These are phyloP conservation scores for Charaxes varanes DNA, from an alignment of 1,140 invertebrate species.

Conservation along the genomic window DNA sequence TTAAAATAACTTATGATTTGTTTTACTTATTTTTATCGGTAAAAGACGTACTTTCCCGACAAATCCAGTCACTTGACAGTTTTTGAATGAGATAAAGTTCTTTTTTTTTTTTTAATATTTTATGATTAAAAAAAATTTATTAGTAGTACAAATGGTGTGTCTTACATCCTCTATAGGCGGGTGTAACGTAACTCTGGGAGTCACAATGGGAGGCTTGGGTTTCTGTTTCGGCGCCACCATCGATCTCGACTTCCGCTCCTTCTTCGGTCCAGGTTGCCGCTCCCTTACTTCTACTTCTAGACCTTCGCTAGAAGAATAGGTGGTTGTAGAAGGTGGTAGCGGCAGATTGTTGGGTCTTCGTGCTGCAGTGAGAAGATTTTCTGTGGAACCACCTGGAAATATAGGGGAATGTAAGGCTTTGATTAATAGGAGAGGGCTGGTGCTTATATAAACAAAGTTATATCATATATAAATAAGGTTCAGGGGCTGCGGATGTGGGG, in stretches of 20 bases:
- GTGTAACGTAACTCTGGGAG: slow-evolving; percentile 41
- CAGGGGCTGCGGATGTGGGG: too few species aligned
- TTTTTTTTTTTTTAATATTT: too few species aligned
- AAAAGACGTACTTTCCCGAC: too few species aligned
- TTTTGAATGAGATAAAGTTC: too few species aligned
- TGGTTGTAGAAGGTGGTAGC: slow-evolving; percentile 44
- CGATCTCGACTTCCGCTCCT: slow-evolving; percentile 51
- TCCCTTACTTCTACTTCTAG: slow-evolving; percentile 54
- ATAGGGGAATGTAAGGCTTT: neutral
- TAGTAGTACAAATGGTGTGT: too few species aligned
- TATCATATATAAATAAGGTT: too few species aligned
- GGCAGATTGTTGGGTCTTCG: slow-evolving; percentile 45
- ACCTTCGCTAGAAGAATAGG: slow-evolving; percentile 62
- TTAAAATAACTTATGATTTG: too few species aligned
- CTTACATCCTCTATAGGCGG: slow-evolving; percentile 39
- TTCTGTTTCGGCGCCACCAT: slow-evolving; percentile 51
- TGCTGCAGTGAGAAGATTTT: slow-evolving; percentile 39
- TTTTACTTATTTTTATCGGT: too few species aligned
- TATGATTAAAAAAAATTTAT: too few species aligned
- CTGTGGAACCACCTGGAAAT: slow-evolving; percentile 52
- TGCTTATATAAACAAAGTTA: too few species aligned
- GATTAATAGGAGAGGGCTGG: too few species aligned
- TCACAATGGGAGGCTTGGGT: slow-evolving; percentile 37
- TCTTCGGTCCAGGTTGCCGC: slow-evolving; percentile 30
- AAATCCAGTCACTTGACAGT: too few species aligned